Conservation (phyloP, 1,140 invertebrate species). For the Potamilus streckersoni region DNA sequence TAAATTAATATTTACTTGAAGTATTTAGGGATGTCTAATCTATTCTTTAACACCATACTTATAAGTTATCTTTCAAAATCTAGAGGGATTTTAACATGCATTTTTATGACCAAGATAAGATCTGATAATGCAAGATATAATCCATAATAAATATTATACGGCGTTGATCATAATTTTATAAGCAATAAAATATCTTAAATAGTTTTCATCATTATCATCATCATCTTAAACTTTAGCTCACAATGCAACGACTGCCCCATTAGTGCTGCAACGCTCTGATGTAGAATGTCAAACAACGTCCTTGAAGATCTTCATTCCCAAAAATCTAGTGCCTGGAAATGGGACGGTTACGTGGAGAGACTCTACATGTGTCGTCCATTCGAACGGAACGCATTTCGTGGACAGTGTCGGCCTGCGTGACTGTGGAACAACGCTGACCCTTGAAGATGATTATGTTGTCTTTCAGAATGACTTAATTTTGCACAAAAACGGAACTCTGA, state of each 20-base stretch:
- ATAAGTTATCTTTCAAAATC: no score
- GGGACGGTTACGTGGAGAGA: slow-evolving; percentile 27
- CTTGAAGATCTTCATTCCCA: slow-evolving; percentile 13
- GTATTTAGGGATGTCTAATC: no score
- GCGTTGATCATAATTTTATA: no score
- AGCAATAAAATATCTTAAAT: no score
- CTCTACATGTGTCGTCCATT: slow-evolving; percentile 2
- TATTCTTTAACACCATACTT: no score
- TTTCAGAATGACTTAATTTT: slow-evolving; percentile 31
- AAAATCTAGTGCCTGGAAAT: slow-evolving; percentile 6
- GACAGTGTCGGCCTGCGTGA: slow-evolving; percentile 14
- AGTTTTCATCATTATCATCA: no score
- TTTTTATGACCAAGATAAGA: no score
- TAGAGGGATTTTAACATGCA: no score
- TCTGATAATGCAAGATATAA: no score
- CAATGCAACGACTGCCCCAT: slow-evolving; percentile 5
- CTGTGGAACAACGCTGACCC: slow-evolving; percentile 25
- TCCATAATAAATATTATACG: no score
- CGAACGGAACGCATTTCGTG: slow-evolving; percentile 31
- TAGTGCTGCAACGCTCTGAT: slow-evolving; percentile 15
- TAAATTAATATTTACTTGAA: no score
- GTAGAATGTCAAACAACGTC: slow-evolving; percentile 18
- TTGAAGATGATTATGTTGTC: slow-evolving; percentile 24
- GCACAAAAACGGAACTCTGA: slow-evolving; percentile 36
- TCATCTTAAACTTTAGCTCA: no score